A percentile compares a stretch with the other conserved stretches of the same genome.
phyloP scores from a whole-genome alignment of 2,113 vertebrate genomes.

The Microtus pennsylvanicus region DNA sequence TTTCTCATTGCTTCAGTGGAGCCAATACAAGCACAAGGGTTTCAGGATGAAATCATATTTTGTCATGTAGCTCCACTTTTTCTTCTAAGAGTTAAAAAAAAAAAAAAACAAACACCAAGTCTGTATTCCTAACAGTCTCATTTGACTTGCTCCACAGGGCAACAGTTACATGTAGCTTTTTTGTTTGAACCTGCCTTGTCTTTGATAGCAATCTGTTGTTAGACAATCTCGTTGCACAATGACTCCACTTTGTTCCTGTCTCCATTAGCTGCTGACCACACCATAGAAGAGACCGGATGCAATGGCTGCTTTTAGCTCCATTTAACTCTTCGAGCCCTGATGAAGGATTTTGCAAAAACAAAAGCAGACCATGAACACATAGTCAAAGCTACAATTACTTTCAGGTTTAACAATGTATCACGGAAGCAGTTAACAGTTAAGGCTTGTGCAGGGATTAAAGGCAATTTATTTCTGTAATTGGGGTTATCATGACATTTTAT shows the following conservation, averaged over 20 bases:
- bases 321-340: slow-evolving; percentile 77
- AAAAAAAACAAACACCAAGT: not conserved
- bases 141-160: slow-evolving; percentile 42
- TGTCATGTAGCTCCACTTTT: slow-evolving; percentile 6
- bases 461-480: not conserved
- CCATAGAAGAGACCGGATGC: slow-evolving; percentile 86
- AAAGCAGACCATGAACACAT: slow-evolving; percentile 50
- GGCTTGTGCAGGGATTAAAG: slow-evolving; percentile 41
- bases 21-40: not conserved
- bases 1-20: not conserved
- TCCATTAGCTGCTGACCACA: slow-evolving; percentile 85
- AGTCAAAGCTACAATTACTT: slow-evolving; percentile 60
- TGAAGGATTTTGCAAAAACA: slow-evolving; percentile 64
- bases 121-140: slow-evolving; percentile 40
- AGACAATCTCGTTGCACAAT: slow-evolving; percentile 78
- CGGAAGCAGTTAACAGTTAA: slow-evolving; percentile 76
- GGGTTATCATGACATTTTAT: not conserved
- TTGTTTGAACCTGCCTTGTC: slow-evolving; percentile 74
- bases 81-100: not conserved
- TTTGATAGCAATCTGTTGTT: slow-evolving; percentile 85
- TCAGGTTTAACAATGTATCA: slow-evolving; percentile 78
- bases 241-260: slow-evolving; percentile 80
- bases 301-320: slow-evolving; percentile 83
- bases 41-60: slow-evolving; percentile 58
- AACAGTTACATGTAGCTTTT: slow-evolving; percentile 60